Evolutionary conservation across 2,113 vertebrate species (phyloP).

Genomic region (Scytalopus superciliaris): DNA sequence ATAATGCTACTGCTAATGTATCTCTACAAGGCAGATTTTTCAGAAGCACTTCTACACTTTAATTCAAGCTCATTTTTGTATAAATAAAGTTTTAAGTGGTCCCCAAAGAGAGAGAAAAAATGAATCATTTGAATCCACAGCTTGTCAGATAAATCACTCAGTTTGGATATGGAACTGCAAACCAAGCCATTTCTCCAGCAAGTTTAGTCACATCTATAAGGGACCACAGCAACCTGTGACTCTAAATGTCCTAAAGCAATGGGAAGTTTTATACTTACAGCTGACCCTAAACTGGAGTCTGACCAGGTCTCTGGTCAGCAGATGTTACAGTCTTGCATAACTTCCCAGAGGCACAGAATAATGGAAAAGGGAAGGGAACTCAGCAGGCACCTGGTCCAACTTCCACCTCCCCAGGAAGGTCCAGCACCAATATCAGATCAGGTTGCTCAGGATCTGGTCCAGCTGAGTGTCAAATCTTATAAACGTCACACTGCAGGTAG

Average conservation of each 20-base stretch:
- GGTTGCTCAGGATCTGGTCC: neutral
- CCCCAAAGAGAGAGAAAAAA: neutral
- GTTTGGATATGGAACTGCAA: neutral
- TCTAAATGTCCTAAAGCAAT: neutral
- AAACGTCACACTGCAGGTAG: neutral
- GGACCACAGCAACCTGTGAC: neutral
- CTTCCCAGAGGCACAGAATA: neutral
- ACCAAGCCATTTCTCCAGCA: neutral
- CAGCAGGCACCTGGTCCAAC: neutral
- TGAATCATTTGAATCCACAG: neutral
- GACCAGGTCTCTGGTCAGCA: neutral
- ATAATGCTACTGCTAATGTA: neutral
- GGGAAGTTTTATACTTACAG: neutral
- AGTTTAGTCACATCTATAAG: neutral
- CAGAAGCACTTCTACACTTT: neutral
- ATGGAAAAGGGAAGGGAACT: neutral
- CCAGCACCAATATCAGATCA: neutral
- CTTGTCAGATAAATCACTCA: neutral
- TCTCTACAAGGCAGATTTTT: neutral
- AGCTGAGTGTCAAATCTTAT: neutral
- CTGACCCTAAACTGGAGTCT: neutral
- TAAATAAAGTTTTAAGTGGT: slow-evolving; percentile 15
- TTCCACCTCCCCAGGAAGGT: neutral
- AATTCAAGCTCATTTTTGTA: slow-evolving; percentile 1
- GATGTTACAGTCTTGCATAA: accelerated